These are phyloP conservation scores for Adoxophyes honmai DNA, from an alignment of 1,140 invertebrate species.

Conservation along the genomic window DNA sequence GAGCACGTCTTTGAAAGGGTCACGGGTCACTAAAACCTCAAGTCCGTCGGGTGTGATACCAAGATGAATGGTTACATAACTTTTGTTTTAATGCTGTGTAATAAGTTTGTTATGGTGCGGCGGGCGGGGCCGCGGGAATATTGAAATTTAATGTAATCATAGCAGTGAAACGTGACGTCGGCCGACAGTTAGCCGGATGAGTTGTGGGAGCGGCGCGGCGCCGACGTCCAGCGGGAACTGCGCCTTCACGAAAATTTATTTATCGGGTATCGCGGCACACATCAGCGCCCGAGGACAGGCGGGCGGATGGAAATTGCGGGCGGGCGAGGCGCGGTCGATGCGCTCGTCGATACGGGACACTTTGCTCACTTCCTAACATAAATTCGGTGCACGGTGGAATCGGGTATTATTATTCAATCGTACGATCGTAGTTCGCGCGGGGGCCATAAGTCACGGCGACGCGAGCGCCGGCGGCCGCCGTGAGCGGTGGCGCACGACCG, in stretches of 20 bases:
- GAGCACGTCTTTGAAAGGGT: slow-evolving; percentile 6
- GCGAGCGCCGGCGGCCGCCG: slow-evolving; percentile 67
- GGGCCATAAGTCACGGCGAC: slow-evolving; percentile 72
- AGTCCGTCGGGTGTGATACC: not conserved
- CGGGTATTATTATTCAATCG: slow-evolving; percentile 76
- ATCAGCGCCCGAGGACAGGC: slow-evolving; percentile 51
- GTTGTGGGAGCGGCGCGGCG: slow-evolving; percentile 40
- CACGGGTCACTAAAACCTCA: slow-evolving; percentile 14
- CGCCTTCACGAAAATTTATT: slow-evolving; percentile 60
- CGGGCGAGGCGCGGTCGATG: slow-evolving; percentile 49
- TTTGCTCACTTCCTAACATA: slow-evolving; percentile 70
- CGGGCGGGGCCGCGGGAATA: slow-evolving; percentile 26
- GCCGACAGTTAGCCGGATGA: slow-evolving; percentile 48
- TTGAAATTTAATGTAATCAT: slow-evolving; percentile 41
- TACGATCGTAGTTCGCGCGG: slow-evolving; percentile 67
- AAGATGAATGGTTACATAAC: slow-evolving; percentile 17
- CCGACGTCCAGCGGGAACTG: slow-evolving; percentile 39
- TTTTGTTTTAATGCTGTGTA: slow-evolving; percentile 16
- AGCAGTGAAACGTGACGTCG: slow-evolving; percentile 42
- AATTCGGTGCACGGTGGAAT: slow-evolving; percentile 69
- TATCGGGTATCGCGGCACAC: slow-evolving; percentile 46
- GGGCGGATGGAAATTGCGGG: slow-evolving; percentile 47
- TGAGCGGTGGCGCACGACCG: slow-evolving; percentile 68
- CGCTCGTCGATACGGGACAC: slow-evolving; percentile 59
- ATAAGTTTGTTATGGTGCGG: slow-evolving; percentile 19